Evolutionary conservation across 2,888 invertebrate species (phyloP), one percentile per base, ranked within the genome.

Genomic region (Callyntrura guangdongensis): DNA sequence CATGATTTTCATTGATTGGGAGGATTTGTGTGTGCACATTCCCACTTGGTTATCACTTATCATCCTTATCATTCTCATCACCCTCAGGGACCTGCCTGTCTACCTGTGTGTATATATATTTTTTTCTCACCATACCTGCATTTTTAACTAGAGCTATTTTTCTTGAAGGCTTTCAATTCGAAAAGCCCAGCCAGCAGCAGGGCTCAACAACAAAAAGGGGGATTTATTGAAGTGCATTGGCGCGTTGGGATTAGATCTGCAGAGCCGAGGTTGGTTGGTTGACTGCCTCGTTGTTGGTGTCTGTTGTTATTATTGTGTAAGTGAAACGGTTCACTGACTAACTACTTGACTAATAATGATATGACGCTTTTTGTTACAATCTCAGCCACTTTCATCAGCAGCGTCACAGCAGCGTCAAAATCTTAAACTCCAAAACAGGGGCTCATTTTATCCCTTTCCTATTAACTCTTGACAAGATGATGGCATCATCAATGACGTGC

Each of bases 291-390:
- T 22, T 61, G 61, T 20, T 61, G 0, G 20, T 22, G 0, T 61
- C 9, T 61, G n/a, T 8, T 61, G 61, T 61, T 61, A 22, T 8
- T 61, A 22, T 61, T 87, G 87, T 79, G 79, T 79, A 87, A 87
- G 69, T 64, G 81, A 87, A 81, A 87, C 81, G 87, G 87, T 87
- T 87, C 87, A 87, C 87, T 87, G 87, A 67, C 69, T 85, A 27
- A 53, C 84, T 53, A 85, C 56, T 53, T 11, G 61, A 22, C 61
- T 61, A 61, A 61, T 20, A 20, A 61, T 22, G 22, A 61, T 61
- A 56, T 72, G 84, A 84, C 27, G 49, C 64, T 36, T 64, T 36
- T 83, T 61, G 22, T 61, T 61, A 6, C 59, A n/a, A n/a, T n/a
- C 2, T 59, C 59, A 53, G n/a, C 53, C n/a, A 20, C 61, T 61